Evolutionary conservation across 2,113 vertebrate species (phyloP), one percentile per base, ranked within the genome.

Genomic region (Pampusana beccarii): DNA sequence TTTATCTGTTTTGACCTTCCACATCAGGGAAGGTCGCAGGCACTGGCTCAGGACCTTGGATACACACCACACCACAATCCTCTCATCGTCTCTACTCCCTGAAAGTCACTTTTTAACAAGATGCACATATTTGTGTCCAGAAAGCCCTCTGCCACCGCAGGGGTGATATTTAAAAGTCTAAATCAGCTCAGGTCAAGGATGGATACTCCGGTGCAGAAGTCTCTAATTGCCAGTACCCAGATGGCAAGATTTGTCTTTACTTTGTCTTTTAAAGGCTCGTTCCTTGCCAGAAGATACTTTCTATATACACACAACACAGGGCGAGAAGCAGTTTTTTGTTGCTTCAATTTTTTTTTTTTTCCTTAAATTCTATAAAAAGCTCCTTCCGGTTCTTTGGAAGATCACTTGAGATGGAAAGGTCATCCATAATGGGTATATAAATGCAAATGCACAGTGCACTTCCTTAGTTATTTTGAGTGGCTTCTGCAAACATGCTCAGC

Each of bases 111-210:
- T 92, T 82, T 89, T 89, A 95, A 95, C 80, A 82, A 92, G 95
- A 94, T 94, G 88, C 80, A 94, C 58, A 72, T 95, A 94, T 93
- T 87, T 92, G 83, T 91, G 86, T 64, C 70, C 92, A 54, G 66
- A 86, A 86, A 83, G 50, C 75, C 69, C 48, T 93, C 67, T 91
- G 87, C 79, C 84, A 92, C 87, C 2, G 4, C 34, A 67, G 62
- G 86, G 29, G 23, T 23, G 82, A 70, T 83, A 95, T 94, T 96
- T 95, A 94, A 93, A 97, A 96, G 95, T 89, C 89, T 94, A 88
- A 94, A 93, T 93, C 64, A 93, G 62, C 51, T 48, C n/a, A 95
- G 91, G 93, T 96, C 93, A 94, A 94, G 80, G 90, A 95, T 93
- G 90, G 79, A 77, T 86, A 96, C 5, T 5, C 67, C 23, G 18